phyloP scores from a whole-genome alignment of 2,797 vertebrate genomes.

The Eremophila alpestris region DNA sequence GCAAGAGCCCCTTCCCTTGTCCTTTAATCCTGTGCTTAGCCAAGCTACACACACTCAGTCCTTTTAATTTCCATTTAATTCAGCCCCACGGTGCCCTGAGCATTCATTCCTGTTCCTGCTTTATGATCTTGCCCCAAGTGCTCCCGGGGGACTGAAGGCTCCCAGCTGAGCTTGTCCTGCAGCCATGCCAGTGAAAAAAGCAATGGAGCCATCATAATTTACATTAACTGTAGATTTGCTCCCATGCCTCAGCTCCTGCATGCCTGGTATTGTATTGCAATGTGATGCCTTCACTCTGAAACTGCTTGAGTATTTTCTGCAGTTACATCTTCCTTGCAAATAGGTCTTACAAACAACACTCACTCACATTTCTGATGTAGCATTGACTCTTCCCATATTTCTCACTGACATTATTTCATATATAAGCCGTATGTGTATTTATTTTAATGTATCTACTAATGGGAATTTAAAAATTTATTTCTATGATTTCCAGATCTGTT shows the following conservation, averaged over 20 bases:
- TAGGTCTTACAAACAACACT: background rate
- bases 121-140: background rate
- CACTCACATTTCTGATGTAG: background rate
- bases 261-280: background rate
- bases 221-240: background rate
- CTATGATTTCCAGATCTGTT: background rate
- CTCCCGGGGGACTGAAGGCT: background rate
- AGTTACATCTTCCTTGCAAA: background rate
- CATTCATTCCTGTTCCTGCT: background rate
- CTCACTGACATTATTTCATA: background rate
- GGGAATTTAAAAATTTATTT: background rate
- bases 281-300: background rate
- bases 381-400: background rate
- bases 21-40: background rate
- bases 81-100: background rate
- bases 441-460: background rate
- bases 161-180: background rate
- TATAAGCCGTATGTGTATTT: background rate
- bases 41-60: background rate
- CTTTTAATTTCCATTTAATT: background rate
- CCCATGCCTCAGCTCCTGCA: rapidly evolving
- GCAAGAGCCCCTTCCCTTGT: background rate
- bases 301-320: background rate
- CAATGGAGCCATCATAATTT: background rate
- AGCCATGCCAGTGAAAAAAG: background rate